Evolutionary conservation across 2,113 vertebrate species (phyloP).

Genomic region (Mastomys coucha): DNA sequence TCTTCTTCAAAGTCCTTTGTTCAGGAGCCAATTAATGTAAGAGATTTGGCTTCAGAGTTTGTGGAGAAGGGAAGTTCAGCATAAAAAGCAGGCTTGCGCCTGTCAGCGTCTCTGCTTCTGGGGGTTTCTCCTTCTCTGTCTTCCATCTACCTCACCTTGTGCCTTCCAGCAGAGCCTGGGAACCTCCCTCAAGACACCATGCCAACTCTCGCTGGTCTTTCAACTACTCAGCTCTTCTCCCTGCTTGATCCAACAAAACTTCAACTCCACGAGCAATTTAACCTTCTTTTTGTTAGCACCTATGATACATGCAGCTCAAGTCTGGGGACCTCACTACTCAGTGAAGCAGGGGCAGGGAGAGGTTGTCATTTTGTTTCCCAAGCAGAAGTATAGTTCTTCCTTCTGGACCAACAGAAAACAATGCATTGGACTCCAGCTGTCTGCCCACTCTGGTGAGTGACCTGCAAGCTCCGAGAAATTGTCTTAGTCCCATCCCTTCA

Average conservation of each 20-base stretch:
- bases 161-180: not conserved
- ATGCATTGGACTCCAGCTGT: not conserved
- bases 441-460: not conserved
- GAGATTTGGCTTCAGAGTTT: conserved; percentile 20
- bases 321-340: not conserved
- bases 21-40: not conserved
- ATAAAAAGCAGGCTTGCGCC: not conserved
- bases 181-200: not conserved
- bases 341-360: rapidly evolving
- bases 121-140: not conserved
- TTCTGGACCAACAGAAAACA: not conserved
- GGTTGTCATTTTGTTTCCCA: not conserved
- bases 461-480: not conserved
- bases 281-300: not conserved
- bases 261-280: not conserved
- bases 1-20: not conserved
- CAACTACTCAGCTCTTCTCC: not conserved
- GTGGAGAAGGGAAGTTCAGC: not conserved
- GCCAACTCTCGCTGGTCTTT: not conserved
- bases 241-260: not conserved
- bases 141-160: no score
- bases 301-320: not conserved
- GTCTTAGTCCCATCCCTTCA: not conserved
- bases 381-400: not conserved
- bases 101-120: not conserved